These are phyloP conservation scores for Parnassius apollo DNA, from an alignment of 2,888 invertebrate genomes.

Conservation along the genomic window DNA sequence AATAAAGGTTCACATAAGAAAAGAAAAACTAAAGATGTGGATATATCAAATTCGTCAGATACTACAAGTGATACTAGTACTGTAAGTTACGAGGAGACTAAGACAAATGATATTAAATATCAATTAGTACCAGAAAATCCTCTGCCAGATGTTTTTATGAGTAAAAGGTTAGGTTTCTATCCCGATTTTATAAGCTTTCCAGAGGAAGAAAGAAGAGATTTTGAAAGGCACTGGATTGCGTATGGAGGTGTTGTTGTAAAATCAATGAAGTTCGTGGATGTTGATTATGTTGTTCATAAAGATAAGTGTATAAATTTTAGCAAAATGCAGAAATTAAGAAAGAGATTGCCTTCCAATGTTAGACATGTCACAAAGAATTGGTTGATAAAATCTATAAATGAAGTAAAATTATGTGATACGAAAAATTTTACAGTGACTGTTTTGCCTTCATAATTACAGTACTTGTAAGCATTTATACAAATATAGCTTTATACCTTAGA, in stretches of 20 bases:
- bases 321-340: slow-evolving; percentile 53
- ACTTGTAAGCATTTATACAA: neutral
- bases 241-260: slow-evolving; percentile 78
- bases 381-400: slow-evolving; percentile 65
- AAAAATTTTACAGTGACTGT: slow-evolving; percentile 54
- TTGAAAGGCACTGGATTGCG: slow-evolving; percentile 84
- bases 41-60: slow-evolving; percentile 31
- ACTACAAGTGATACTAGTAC: slow-evolving; percentile 17
- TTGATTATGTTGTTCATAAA: slow-evolving; percentile 64
- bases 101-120: slow-evolving; percentile 30
- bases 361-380: slow-evolving; percentile 65
- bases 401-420: slow-evolving; percentile 54
- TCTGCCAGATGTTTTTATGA: slow-evolving; percentile 59
- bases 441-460: slow-evolving; percentile 37
- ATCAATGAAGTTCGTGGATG: slow-evolving; percentile 52
- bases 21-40: slow-evolving; percentile 30
- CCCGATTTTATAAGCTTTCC: slow-evolving; percentile 71
- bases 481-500: too few relatives aligned
- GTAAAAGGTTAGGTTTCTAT: slow-evolving; percentile 64
- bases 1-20: slow-evolving; percentile 24
- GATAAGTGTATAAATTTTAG: slow-evolving; percentile 47
- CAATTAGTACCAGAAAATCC: slow-evolving; percentile 53
- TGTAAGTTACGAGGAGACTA: slow-evolving; percentile 18
- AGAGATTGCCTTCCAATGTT: slow-evolving; percentile 44
- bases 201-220: slow-evolving; percentile 56